Base-by-base conservation (phyloP, 2,888 invertebrate species). In the Elaeidobius kamerunicus region DNA sequence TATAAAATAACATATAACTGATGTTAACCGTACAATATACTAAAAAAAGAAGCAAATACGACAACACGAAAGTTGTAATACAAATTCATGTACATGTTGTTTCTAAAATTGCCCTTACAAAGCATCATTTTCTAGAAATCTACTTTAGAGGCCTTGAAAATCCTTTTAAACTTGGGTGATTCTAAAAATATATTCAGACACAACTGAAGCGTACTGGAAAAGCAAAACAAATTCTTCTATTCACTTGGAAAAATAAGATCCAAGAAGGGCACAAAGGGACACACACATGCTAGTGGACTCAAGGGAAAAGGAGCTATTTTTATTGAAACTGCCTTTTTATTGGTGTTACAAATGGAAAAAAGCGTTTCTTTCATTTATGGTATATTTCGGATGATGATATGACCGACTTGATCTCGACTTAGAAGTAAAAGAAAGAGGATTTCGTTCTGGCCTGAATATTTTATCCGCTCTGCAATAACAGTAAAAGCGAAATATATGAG, bases 311-410 rank as follows among this genome's bases (percentile, higher is more conserved):
- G 44, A 7, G 12, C 44, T 30, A n/a, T 44, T 44, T 44, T 44
- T 44, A 44, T 32, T 44, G 44, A 44, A 44, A 44, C 44, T 44
- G 44, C 28, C 34, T 17, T 44, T 44, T 44, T 44, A 44, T 44
- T 34, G 34, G 44, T 44, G 44, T 44, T 44, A 44, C 44, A 34
- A 44, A 44, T 44, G 44, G 44, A 23, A 44, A 43, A 44, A 44
- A 34, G 34, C 44, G 34, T 28, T 44, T 34, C 44, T 44, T 44
- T 44, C 44, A 44, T 32, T 44, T 42, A 27, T 28, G 19, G 39
- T 30, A 11, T 30, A 30, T 3, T 30, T 30, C 30, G 11, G 9
- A 11, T 30, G 30, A 30, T 30, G 11, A 23, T 6, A 23, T 23
- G 9, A 6, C 9, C 9, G 23, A 6, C 23, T 23, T 23, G 23